A percentile compares a stretch with the other conserved stretches of the same genome.
These are phyloP conservation scores for Ophion slaviceki DNA, from an alignment of 2,888 invertebrate species.

Conservation along the genomic window DNA sequence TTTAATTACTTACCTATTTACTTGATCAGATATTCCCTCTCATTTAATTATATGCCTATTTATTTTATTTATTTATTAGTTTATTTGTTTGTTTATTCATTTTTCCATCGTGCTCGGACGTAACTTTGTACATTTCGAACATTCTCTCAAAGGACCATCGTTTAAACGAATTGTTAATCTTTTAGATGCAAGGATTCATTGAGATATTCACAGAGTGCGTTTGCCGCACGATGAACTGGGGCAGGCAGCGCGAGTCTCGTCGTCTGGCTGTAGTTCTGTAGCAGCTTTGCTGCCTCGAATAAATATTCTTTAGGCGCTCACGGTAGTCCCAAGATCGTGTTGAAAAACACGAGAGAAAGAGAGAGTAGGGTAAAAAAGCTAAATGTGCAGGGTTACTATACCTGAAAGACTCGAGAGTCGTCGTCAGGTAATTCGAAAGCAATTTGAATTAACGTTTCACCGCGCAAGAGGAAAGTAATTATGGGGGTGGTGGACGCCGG, in stretches of 20 bases:
- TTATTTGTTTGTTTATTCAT: neutral
- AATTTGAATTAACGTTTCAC: slow-evolving; percentile 80
- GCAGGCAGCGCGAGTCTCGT: slow-evolving; percentile 40
- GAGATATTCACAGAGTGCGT: slow-evolving; percentile 24
- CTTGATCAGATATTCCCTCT: too few relatives aligned
- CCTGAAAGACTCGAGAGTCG: slow-evolving; percentile 59
- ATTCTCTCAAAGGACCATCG: too few relatives aligned
- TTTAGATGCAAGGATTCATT: slow-evolving; percentile 38
- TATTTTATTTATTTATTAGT: too few relatives aligned
- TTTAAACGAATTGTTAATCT: neutral
- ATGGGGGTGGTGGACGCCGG: slow-evolving; percentile 73
- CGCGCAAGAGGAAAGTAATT: slow-evolving; percentile 79
- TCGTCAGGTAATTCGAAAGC: slow-evolving; percentile 79
- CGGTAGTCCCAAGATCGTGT: slow-evolving; percentile 47
- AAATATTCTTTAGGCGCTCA: slow-evolving; percentile 49
- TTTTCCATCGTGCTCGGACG: neutral
- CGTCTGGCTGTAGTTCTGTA: slow-evolving; percentile 52
- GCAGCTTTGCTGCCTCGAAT: slow-evolving; percentile 24
- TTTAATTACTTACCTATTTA: too few relatives aligned
- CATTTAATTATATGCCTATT: too few relatives aligned
- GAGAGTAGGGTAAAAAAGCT: slow-evolving; percentile 27
- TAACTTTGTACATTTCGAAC: too few relatives aligned
- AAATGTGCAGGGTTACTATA: slow-evolving; percentile 42
- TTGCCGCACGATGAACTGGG: slow-evolving; percentile 2
- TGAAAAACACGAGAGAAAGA: slow-evolving; percentile 15